These are phyloP conservation scores for Machaerirhynchus nigripectus DNA, from an alignment of 2,113 vertebrate genomes.

Conservation along the genomic window DNA sequence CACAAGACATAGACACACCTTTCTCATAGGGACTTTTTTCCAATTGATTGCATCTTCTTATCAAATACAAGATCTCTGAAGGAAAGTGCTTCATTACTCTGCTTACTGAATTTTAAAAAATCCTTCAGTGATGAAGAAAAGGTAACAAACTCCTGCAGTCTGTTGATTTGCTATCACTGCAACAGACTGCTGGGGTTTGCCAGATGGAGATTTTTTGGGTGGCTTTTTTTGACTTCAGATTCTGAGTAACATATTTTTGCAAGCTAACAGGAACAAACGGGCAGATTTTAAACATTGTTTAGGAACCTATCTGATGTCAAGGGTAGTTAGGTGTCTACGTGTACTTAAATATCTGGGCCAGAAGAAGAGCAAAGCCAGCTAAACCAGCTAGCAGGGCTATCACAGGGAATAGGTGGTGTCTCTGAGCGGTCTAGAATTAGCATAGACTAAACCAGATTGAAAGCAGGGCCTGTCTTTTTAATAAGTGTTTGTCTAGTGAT, in stretches of 20 bases:
- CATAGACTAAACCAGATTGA: constrained; percentile 19
- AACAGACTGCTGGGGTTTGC: neutral
- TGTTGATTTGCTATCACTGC: neutral
- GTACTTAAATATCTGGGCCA: neutral
- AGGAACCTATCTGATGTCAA: neutral
- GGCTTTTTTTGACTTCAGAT: neutral
- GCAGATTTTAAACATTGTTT: neutral
- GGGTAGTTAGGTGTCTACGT: neutral
- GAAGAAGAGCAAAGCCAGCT: constrained; percentile 46
- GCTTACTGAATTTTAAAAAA: neutral
- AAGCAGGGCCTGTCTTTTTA: constrained; percentile 38
- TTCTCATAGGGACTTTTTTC: neutral
- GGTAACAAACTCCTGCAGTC: neutral
- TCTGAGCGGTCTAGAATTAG: constrained; percentile 23
- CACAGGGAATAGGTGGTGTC: constrained; percentile 30
- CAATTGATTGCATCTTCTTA: neutral
- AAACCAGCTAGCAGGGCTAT: constrained; percentile 38
- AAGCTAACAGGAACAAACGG: neutral
- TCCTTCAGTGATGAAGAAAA: neutral
- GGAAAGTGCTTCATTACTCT: neutral
- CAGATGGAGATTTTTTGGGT: neutral
- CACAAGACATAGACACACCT: neutral
- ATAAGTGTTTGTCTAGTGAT: constrained; percentile 50
- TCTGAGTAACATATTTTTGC: neutral
- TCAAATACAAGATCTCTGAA: neutral